Evolutionary conservation across 64 coral and sea anemone genomes (phyloP), one percentile per base, ranked within the genome.

Genomic region (Pocillopora verrucosa): DNA sequence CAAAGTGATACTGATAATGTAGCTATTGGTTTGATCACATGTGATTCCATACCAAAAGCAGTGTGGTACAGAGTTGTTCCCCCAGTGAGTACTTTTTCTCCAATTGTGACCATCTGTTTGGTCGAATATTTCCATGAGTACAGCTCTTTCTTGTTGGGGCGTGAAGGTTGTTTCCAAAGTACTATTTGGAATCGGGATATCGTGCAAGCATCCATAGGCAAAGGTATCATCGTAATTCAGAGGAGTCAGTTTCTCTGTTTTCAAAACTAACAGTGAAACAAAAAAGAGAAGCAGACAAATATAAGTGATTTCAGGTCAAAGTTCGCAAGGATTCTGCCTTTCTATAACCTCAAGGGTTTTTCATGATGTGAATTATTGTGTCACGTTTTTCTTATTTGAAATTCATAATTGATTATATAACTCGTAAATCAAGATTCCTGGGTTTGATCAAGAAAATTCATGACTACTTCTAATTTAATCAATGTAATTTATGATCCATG

Each of bases 21-120:
- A 82, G 17, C 36, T 58, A 51, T 26, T 89, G 5, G 67, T 79
- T 26, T 90, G 90, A 19, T 82, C 56, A 60, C 94, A 96, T 36
- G 80, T 87, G 16, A 96, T 78, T 60, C 91, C 94, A 58, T 76
- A 96, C 94, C 94, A 96, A 2, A 25, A 68, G 37, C 94, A 96
- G 69, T 96, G 94, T 51, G 90, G 36, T 15, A 80, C 22, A 0
- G 56, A 51, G 16, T 80, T 22, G 26, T 89, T 88, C 36, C 65
- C 58, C 94, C 94, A 96, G 19, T 73, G 22, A 35, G 36, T 58
- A 11, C 65, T 86, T 4, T 69, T 85, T 11, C 14, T 56, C 94
- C 94, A 96, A 36, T 56, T 57, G 3, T 57, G 80, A 12, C 94
- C 94, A 56, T 24, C 80, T 16, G 94, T 96, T 56, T 75, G 68